phyloP scores from a whole-genome alignment of 2,797 vertebrate species.

The Hypotaenidia philippensis region DNA sequence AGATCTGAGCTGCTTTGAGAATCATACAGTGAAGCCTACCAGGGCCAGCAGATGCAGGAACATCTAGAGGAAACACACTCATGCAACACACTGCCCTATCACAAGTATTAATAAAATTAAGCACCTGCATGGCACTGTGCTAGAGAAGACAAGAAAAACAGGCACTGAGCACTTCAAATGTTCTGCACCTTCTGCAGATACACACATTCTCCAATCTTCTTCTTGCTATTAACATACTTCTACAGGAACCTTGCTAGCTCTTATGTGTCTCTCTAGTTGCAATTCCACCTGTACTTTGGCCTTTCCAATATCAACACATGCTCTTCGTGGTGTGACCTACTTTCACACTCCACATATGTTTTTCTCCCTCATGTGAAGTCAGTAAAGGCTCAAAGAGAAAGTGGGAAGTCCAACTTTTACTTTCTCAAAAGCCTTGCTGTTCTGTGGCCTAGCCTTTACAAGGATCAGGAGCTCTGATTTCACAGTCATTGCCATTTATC shows the following conservation, averaged over 20 bases:
- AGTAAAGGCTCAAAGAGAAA: not conserved
- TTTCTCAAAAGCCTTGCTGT: not conserved
- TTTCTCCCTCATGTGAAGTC: not conserved
- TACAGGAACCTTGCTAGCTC: not conserved
- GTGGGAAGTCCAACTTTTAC: not conserved
- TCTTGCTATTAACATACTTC: not conserved
- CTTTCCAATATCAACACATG: not conserved
- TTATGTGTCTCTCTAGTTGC: not conserved
- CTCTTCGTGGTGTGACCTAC: not conserved
- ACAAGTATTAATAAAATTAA: not conserved
- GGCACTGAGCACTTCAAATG: not conserved
- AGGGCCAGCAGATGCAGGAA: not conserved
- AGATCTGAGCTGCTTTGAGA: not conserved
- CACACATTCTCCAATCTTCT: rapidly evolving
- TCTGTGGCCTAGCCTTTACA: not conserved
- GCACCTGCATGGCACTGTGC: not conserved
- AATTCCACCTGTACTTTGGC: not conserved
- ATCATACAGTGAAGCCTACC: not conserved
- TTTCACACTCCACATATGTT: rapidly evolving
- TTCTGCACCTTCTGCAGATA: not conserved
- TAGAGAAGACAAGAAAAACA: not conserved
- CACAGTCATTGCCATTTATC: not conserved
- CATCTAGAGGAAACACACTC: not conserved
- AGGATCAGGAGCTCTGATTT: not conserved
- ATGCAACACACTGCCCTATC: not conserved